A percentile compares a stretch with the other conserved stretches of the same genome.
Evolutionary conservation across 1,140 invertebrate genomes (phyloP).

Genomic region (Tetramorium simillimum): DNA sequence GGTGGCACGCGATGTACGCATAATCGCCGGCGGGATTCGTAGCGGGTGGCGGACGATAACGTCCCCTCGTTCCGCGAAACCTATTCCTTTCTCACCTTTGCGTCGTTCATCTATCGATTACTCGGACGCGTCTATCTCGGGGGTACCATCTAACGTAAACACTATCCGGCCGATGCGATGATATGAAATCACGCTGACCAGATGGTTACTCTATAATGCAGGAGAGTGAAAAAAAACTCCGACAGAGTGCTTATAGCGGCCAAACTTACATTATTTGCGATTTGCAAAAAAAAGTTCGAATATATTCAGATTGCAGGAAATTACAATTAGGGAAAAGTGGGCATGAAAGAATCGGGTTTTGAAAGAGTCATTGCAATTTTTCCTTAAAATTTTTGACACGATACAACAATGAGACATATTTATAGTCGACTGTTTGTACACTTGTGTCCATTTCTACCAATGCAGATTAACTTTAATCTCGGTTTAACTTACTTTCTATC

Average conservation of each 20-base stretch:
- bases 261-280: background rate
- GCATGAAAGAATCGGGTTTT: too few species aligned
- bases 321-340: too few species aligned
- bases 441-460: too few species aligned
- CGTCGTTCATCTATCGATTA: constrained; percentile 49
- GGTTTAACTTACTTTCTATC: too few species aligned
- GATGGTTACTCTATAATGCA: background rate
- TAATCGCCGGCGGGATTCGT: constrained; percentile 77
- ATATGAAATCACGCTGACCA: constrained; percentile 30
- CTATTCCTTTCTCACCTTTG: constrained; percentile 54
- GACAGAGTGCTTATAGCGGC: background rate
- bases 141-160: constrained; percentile 19
- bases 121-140: constrained; percentile 26
- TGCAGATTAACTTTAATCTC: too few species aligned
- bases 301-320: background rate
- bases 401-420: too few species aligned
- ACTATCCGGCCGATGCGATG: background rate
- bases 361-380: too few species aligned
- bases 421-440: too few species aligned
- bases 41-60: constrained; percentile 58
- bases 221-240: background rate
- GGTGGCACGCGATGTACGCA: constrained; percentile 84
- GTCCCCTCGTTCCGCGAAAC: constrained; percentile 57
- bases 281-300: background rate
- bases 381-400: too few species aligned